Percentiles rank a stretch among this genome's conserved stretches.
phyloP scores from a whole-genome alignment of 2,113 vertebrate species.

The Antigone vipio region DNA sequence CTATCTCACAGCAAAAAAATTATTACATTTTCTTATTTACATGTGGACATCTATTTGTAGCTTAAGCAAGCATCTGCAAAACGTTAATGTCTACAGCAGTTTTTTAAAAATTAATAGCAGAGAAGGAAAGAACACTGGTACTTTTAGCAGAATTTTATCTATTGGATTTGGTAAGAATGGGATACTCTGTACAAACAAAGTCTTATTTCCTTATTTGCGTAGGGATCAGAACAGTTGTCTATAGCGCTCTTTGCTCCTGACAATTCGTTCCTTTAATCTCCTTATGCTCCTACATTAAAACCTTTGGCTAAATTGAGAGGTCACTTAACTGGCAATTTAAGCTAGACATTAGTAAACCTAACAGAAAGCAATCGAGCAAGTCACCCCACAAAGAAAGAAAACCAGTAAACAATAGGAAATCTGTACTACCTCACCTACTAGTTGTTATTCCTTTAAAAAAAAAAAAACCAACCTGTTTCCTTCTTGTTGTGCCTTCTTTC shows the following conservation, averaged over 20 bases:
- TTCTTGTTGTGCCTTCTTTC: not conserved
- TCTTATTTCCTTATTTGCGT: not conserved
- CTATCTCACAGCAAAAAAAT: not conserved
- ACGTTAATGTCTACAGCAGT: not conserved
- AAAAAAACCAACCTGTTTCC: accelerated
- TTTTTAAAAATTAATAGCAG: not conserved
- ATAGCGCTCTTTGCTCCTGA: not conserved
- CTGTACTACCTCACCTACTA: not conserved
- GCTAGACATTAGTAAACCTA: not conserved
- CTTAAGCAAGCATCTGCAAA: not conserved
- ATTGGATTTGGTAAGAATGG: not conserved
- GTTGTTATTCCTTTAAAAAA: not conserved
- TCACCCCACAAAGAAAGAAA: not conserved
- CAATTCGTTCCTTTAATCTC: not conserved
- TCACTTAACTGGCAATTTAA: not conserved
- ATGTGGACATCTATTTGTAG: not conserved
- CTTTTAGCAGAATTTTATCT: not conserved
- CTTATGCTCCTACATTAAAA: not conserved
- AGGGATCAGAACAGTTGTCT: not conserved
- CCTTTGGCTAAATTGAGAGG: not conserved
- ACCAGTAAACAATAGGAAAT: not conserved
- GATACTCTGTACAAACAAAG: not conserved
- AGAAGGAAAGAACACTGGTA: not conserved
- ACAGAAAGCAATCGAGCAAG: not conserved
- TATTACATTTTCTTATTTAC: not conserved